Evolutionary conservation across 2,797 vertebrate species (phyloP), one percentile per base, ranked within the genome.

Genomic region (Gastrophryne carolinensis): DNA sequence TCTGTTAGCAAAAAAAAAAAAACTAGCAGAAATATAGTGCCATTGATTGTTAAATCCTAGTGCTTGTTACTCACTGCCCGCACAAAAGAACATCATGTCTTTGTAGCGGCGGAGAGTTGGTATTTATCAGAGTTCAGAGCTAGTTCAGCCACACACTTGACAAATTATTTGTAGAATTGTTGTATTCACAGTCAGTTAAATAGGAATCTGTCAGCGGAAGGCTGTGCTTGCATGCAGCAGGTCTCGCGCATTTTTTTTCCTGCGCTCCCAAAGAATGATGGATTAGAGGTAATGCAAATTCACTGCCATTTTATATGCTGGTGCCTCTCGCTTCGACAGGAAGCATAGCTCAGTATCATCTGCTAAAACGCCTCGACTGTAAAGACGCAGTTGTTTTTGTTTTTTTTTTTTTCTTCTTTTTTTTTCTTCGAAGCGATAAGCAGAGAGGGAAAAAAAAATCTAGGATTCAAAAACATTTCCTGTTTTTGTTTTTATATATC

Each of bases 181-280:
- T 96, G 94, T 94, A 98, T 98, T 98, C 94, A 96, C 93, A 98
- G 94, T 97, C 96, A 97, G 95, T 98, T 97, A 97, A 98, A 98
- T 95, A 95, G 93, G 93, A 96, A 98, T 98, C 94, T 93, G 94
- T 97, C 95, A 96, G 90, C 90, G 89, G 88, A 92, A 89, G 92
- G 92, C 92, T 91, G 88, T 82, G 87, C 91, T 88, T 91, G 89
- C 84, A 90, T 90, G 91, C 88, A 84, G 87, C 86, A 88, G 90
- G 90, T 90, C 90, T 91, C 83, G 83, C 88, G 86, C 50, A 87
- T 88, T 88, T 90, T 91, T 88, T 90, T 91, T 85, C 87, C 88
- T 81, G 89, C 80, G 84, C 89, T 90, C 90, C 91, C 89, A 81
- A 87, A 90, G 90, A 89, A 93, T 98, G 96, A 98, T 96, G 93